Base-by-base conservation (phyloP, 2,888 invertebrate genomes). In the Boloria euphrosyne region DNA sequence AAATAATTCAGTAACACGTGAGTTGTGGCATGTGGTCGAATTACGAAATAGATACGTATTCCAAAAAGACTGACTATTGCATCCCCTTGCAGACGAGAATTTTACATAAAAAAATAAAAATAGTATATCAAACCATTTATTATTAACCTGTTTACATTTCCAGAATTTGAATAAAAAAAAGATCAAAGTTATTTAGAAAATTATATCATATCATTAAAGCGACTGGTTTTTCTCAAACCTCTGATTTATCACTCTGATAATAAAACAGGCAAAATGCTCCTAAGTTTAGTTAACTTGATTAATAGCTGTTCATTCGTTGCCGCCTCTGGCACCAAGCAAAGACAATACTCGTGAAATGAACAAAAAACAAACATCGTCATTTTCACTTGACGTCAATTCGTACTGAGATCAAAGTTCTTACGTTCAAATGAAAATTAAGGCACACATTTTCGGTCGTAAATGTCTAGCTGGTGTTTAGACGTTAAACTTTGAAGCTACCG, bases 351-450 rank as follows among this genome's bases (percentile, higher is more conserved):
- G 52, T 43, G 66, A 59, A 53, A 60, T 44, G 55, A 31, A 50
- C 43, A 62, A 63, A 66, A 66, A 49, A 64, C n/a, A 66, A 64
- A 53, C 18, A 51, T 50, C 51, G 22, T 46, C 43, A 13, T 58
- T 62, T 52, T 47, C 46, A 31, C 10, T 31, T 65, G 62, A 65
- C 68, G 65, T 68, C 65, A 68, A 50, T 58, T 52, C 22, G 52
- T 18, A 49, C 44, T 17, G 58, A 68, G 65, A 68, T 68, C 68
- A 65, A 68, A 65, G 65, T 31, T 51, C 14, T 31, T 53, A 31
- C 46, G 17, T 46, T 53, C 62, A 54, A 18, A 62, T 57, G 44
- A 58, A 65, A 57, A 57, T 65, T 54, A 49, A 54, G 44, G 31
- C 61, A 62, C 49, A 49, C 50, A 57, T 17, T 13, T 38, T 38